Percentiles rank a stretch among this genome's conserved stretches.
Evolutionary conservation across 2,113 vertebrate genomes (phyloP).

Genomic region (Tetrax tetrax): DNA sequence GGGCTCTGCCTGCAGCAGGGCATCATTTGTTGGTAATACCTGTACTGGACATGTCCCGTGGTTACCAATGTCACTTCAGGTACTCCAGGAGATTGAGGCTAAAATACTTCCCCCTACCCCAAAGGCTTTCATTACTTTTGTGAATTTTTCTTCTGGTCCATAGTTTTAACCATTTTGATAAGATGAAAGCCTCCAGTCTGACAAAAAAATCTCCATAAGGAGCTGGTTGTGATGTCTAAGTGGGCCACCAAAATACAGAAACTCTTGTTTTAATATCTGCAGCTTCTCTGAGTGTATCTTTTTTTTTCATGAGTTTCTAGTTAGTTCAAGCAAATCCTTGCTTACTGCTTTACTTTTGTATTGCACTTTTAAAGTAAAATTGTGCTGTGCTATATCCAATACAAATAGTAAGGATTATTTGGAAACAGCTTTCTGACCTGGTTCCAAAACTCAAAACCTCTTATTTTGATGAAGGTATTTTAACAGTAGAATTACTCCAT

Average conservation of each 20-base stretch:
- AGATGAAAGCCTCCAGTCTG: background rate
- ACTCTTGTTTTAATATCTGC: background rate
- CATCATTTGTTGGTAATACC: background rate
- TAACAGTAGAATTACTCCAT: background rate
- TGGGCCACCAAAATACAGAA: background rate
- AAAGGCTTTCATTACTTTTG: background rate
- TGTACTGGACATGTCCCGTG: background rate
- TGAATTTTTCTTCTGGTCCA: background rate
- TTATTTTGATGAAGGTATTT: background rate
- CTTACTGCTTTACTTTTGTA: background rate
- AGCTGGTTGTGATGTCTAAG: background rate
- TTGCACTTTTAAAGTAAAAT: background rate
- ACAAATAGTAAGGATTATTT: background rate
- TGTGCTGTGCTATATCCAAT: background rate
- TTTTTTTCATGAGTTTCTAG: background rate
- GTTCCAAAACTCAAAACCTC: background rate
- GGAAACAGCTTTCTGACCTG: background rate
- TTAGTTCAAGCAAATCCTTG: background rate
- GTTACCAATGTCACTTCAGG: fast-evolving
- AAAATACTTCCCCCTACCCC: background rate
- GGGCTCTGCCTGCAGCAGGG: background rate
- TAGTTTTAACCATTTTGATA: background rate
- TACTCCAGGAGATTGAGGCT: background rate
- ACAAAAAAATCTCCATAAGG: background rate
- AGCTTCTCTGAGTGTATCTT: background rate